Percentiles rank a stretch among this genome's conserved stretches.
Evolutionary conservation across 2,113 vertebrate genomes (phyloP).

Genomic region (Athene cunicularia): DNA sequence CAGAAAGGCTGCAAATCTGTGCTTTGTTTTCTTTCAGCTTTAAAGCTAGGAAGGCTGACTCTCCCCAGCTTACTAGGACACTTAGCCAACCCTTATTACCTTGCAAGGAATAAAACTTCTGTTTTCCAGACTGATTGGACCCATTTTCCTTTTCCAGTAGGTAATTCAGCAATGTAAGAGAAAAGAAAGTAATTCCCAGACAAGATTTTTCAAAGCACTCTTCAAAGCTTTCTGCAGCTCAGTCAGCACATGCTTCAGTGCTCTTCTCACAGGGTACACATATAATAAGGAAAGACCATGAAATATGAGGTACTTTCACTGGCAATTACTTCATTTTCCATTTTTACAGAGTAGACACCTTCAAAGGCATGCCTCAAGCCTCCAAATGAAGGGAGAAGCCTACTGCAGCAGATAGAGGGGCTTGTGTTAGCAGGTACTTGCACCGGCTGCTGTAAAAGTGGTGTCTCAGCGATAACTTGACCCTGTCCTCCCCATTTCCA

Average conservation of each 20-base stretch:
- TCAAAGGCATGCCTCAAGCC: neutral
- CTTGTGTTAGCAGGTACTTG: neutral
- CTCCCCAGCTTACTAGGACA: neutral
- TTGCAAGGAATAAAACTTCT: neutral
- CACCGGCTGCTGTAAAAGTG: rapidly evolving
- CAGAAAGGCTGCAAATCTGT: neutral
- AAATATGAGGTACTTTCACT: neutral
- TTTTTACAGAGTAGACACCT: neutral
- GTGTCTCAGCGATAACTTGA: neutral
- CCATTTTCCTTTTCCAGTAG: neutral
- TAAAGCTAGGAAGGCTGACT: neutral
- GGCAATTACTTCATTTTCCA: neutral
- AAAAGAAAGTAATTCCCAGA: neutral
- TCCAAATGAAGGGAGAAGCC: neutral
- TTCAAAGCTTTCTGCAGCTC: neutral
- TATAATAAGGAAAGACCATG: neutral
- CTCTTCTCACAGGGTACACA: neutral
- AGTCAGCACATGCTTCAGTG: neutral
- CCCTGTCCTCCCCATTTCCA: neutral
- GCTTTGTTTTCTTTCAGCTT: neutral
- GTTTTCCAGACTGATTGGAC: neutral
- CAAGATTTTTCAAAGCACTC: neutral
- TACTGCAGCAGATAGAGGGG: neutral
- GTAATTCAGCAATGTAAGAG: neutral
- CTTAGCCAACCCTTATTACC: neutral